Evolutionary conservation across 1,140 invertebrate species (phyloP).

Genomic region (Teleogryllus occipitalis): DNA sequence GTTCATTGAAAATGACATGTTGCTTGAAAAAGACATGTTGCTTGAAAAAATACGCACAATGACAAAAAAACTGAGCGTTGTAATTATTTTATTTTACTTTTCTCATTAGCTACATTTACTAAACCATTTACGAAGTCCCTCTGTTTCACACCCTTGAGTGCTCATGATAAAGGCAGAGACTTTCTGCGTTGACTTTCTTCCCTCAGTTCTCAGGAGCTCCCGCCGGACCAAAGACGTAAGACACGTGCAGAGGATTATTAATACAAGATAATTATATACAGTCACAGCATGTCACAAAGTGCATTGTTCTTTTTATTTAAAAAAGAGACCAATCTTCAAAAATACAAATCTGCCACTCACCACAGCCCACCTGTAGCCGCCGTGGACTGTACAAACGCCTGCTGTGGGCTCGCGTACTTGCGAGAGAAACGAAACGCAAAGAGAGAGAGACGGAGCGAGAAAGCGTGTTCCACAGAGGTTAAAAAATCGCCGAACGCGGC

Average conservation of each 20-base stretch:
- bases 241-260: background rate
- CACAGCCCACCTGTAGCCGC: background rate
- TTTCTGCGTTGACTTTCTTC: background rate
- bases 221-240: too few relatives aligned
- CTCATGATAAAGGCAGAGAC: too few relatives aligned
- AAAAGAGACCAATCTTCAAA: background rate
- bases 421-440: background rate
- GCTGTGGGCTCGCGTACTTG: background rate
- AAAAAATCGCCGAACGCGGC: too few relatives aligned
- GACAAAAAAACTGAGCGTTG: too few relatives aligned
- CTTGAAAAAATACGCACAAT: too few relatives aligned
- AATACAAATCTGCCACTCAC: background rate
- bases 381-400: background rate
- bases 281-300: background rate
- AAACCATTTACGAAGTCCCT: too few relatives aligned
- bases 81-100: too few relatives aligned
- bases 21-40: too few relatives aligned
- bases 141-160: too few relatives aligned
- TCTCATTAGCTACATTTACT: too few relatives aligned
- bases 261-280: background rate
- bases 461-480: background rate
- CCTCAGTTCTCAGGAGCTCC: background rate
- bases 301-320: background rate
- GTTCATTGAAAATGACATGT: too few relatives aligned
- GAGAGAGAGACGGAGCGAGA: background rate